Evolutionary conservation across 1,140 invertebrate species (phyloP).

Genomic region (Bombus huntii): DNA sequence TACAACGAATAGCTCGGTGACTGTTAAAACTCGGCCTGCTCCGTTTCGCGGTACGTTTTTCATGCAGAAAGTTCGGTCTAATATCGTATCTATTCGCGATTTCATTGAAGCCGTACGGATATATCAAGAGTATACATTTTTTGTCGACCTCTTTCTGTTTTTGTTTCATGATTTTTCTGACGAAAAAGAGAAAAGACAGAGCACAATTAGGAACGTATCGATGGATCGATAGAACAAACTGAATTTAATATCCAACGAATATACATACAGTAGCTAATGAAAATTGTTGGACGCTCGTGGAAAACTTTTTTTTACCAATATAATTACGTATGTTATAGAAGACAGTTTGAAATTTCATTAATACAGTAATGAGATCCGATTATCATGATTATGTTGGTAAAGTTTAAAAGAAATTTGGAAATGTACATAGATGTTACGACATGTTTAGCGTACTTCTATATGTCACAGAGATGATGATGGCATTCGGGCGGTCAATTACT

Average conservation of each 20-base stretch:
- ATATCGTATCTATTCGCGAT: conserved; percentile 26
- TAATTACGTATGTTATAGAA: no score
- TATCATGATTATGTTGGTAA: no score
- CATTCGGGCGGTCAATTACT: no score
- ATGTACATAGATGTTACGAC: no score
- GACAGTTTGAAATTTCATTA: no score
- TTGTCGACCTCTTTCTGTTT: neutral
- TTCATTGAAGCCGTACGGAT: neutral
- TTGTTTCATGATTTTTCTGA: neutral
- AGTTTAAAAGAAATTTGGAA: no score
- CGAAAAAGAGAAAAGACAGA: neutral
- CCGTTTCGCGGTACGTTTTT: conserved; percentile 9
- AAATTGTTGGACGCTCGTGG: no score
- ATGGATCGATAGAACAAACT: neutral
- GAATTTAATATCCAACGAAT: neutral
- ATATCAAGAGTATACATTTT: neutral
- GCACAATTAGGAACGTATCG: neutral
- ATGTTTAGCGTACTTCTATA: no score
- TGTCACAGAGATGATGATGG: no score
- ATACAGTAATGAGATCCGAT: no score
- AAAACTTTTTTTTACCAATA: no score
- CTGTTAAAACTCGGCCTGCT: conserved; percentile 37
- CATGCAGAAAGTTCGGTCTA: conserved; percentile 19
- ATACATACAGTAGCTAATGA: no score
- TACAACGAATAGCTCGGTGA: neutral